Evolutionary conservation across 2,888 invertebrate genomes (phyloP), one percentile per base, ranked within the genome.

Genomic region (Sphaerophoria taeniata): DNA sequence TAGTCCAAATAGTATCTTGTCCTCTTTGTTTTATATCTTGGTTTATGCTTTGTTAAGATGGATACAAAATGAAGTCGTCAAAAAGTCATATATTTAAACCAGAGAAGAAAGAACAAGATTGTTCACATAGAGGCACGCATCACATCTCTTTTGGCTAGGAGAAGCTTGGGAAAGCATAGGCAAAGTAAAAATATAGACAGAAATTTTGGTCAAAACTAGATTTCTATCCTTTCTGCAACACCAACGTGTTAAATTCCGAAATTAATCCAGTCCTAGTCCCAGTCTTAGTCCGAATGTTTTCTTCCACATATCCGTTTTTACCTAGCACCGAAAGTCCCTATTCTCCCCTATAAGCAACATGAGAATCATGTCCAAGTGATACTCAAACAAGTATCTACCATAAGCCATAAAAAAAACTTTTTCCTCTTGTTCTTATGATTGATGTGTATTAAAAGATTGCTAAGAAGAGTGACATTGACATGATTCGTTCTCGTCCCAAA

Each of bases 381-480:
- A 39, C 39, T 24, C 24, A 60, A 12, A 60, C 9, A 39, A 43
- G 16, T 39, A 60, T 12, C 43, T 43, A n/a, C n/a, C n/a, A n/a
- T n/a, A n/a, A n/a, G n/a, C n/a, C n/a, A n/a, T n/a, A n/a, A n/a
- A n/a, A n/a, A n/a, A n/a, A n/a, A 24, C 43, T 11, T 33, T 12
- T 56, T 65, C 43, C 71, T 63, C 65, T 63, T 34, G 43, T 65
- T 34, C 36, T 45, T 58, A 34, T 78, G 78, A 78, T 78, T 78
- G 78, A 78, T 78, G 78, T 65, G 65, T 72, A 78, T 78, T 78
- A 72, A 65, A 78, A 78, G 72, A 65, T 65, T 58, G 24, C n/a
- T 36, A 31, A 11, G 58, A 24, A 24, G 24, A 70, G 31, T 70
- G 70, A 61, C 53, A 70, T 58, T 61, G 45, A 56, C 70, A 47